These are phyloP conservation scores for Melinopterus prodromus DNA, from an alignment of 2,888 invertebrate genomes.

Conservation along the genomic window DNA sequence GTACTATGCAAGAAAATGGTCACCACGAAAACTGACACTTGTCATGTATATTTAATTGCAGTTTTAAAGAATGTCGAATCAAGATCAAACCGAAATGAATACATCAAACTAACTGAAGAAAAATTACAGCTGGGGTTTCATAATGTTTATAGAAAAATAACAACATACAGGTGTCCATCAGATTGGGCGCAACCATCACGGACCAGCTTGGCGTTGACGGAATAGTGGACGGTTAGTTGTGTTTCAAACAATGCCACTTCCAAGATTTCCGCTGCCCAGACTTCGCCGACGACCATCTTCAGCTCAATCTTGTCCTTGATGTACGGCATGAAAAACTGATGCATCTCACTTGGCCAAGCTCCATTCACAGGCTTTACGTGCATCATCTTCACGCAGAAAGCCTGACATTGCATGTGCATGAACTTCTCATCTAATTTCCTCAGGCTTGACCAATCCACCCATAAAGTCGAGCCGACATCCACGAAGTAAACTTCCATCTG, in stretches of 20 bases:
- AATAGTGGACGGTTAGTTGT: conserved; percentile 55
- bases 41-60: too few relatives aligned
- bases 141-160: too few relatives aligned
- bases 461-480: conserved; percentile 68
- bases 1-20: too few relatives aligned
- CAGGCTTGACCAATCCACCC: conserved; percentile 63
- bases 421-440: conserved; percentile 60
- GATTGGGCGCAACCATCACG: conserved; percentile 61
- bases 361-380: conserved; percentile 60
- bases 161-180: conserved; percentile 61
- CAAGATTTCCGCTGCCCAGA: conserved; percentile 45
- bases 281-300: conserved; percentile 56
- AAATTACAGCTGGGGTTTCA: too few relatives aligned
- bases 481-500: conserved; percentile 68
- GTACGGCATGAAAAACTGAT: conserved; percentile 55
- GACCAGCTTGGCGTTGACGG: conserved; percentile 66
- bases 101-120: too few relatives aligned
- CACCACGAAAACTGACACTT: too few relatives aligned
- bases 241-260: conserved; percentile 60
- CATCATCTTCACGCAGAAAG: conserved; percentile 57
- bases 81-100: too few relatives aligned
- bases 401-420: conserved; percentile 54
- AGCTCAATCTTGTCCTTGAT: conserved; percentile 53
- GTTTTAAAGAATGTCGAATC: too few relatives aligned
- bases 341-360: conserved; percentile 57